Base-by-base conservation (phyloP, 2,113 vertebrate species). In the Delphinapterus leucas region DNA sequence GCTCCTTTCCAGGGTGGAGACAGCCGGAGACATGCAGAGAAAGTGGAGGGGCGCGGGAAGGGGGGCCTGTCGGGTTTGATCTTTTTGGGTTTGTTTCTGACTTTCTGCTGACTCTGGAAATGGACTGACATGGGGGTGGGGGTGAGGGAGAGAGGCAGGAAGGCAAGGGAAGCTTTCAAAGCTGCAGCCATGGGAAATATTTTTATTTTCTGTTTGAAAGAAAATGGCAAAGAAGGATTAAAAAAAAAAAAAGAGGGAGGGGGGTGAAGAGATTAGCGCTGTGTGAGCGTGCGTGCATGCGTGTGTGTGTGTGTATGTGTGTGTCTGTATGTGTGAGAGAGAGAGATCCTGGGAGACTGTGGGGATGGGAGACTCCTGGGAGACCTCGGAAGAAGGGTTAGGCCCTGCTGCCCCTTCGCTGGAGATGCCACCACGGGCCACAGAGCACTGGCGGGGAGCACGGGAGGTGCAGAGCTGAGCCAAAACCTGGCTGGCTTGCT, bases 131-230 rank as follows among this genome's bases (percentile, higher is more conserved):
- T 41, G 95, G 58, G 94, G 71, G 95, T 55, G 70, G 94, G 89
- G 1, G 58, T 7, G 1, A 15, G 65, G 53, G 53, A 38, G 25
- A 77, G 61, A 3, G 68, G 85, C 80, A 74, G 96, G n/a, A 49
- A 33, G 14, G 91, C 60, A 87, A 76, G 14, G 71, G 88, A 81
- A 76, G 13, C 63, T 96, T 92, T 90, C 96, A 63, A 65, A 97
- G 97, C 93, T 58, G 26, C 79, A 96, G 94, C 90, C 95, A 44
- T 8, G 97, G 97, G 97, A 95, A 93, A 94, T 74, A 83, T 81
- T 65, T 68, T 92, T 98, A 79, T 91, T 49, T 88, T 87, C 8
- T 33, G 74, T 94, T 95, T 93, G 88, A 98, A 97, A 97, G 93
- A 73, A 95, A 97, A 94, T 82, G 23, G 68, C 33, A 93, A 77